Evolutionary conservation across 2,888 invertebrate genomes (phyloP).

Genomic region (Eristalis pertinax): DNA sequence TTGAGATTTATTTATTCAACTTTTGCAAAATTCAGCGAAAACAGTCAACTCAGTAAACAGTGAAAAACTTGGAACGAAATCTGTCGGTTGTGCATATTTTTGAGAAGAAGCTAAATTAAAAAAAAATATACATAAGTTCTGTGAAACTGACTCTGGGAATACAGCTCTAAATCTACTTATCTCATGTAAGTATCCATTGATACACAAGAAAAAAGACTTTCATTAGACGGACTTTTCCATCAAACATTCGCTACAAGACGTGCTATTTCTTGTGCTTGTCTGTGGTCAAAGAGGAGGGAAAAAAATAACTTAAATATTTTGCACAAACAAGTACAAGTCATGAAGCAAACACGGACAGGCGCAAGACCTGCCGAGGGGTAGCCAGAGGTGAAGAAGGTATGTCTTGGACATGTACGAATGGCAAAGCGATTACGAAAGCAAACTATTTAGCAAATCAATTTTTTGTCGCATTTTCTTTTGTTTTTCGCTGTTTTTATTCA

Average conservation of each 20-base stretch:
- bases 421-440: constrained; percentile 48
- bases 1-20: not conserved
- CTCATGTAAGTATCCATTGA: constrained; percentile 32
- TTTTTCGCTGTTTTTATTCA: not conserved
- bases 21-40: not conserved
- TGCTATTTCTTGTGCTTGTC: not conserved
- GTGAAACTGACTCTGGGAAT: not conserved
- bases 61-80: constrained; percentile 1
- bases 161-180: constrained; percentile 27
- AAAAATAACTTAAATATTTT: not conserved
- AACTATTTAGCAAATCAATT: constrained; percentile 48
- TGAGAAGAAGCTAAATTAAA: not conserved
- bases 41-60: constrained; percentile 18
- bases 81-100: not conserved
- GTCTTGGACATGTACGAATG: not conserved
- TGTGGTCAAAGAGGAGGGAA: not conserved
- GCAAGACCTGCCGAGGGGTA: too few relatives aligned
- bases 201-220: not conserved
- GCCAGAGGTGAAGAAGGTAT: not conserved
- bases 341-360: not conserved
- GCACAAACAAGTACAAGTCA: not conserved
- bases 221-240: not conserved
- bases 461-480: not conserved
- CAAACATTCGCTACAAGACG: not conserved
- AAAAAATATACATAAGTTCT: not conserved